phyloP scores from a whole-genome alignment of 2,888 invertebrate species.

The Drosophila meridiana region DNA sequence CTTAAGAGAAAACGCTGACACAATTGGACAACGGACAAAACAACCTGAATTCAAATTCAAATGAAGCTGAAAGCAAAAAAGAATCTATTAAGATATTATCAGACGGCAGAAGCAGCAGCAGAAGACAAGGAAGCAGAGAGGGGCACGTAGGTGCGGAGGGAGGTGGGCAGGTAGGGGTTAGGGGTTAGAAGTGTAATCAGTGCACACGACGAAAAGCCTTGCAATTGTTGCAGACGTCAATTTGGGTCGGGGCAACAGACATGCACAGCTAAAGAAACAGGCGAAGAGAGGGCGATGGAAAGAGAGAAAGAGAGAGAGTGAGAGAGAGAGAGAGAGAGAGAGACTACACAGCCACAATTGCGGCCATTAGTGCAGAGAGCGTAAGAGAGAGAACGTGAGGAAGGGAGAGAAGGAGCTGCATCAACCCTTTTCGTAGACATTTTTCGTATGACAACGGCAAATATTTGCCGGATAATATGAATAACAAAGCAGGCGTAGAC shows the following conservation, averaged over 20 bases:
- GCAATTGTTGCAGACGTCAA: slow-evolving; percentile 75
- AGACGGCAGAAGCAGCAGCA: slow-evolving; percentile 33
- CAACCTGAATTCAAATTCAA: slow-evolving; percentile 71
- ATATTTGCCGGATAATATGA: slow-evolving; percentile 82
- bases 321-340: slow-evolving; percentile 16
- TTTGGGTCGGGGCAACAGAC: slow-evolving; percentile 69
- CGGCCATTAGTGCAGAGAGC: slow-evolving; percentile 71
- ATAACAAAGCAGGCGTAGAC: slow-evolving; percentile 75
- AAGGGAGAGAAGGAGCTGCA: slow-evolving; percentile 36
- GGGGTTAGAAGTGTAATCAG: slow-evolving; percentile 55
- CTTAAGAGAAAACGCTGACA: slow-evolving; percentile 34
- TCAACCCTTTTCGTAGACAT: slow-evolving; percentile 76
- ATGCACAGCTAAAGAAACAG: slow-evolving; percentile 9
- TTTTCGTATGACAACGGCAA: slow-evolving; percentile 81
- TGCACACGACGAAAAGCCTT: slow-evolving; percentile 40
- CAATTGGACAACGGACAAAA: slow-evolving; percentile 26
- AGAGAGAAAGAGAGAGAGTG: not conserved
- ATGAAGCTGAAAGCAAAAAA: slow-evolving; percentile 73
- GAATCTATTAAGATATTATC: slow-evolving; percentile 81
- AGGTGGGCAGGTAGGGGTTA: not conserved
- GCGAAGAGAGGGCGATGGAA: slow-evolving; percentile 1
- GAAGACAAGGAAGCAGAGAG: slow-evolving; percentile 39
- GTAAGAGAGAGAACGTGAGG: slow-evolving; percentile 2
- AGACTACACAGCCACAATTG: slow-evolving; percentile 68
- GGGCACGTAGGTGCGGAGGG: slow-evolving; percentile 3